Conservation (phyloP, 2,888 invertebrate species). For the Hypena proboscidalis region DNA sequence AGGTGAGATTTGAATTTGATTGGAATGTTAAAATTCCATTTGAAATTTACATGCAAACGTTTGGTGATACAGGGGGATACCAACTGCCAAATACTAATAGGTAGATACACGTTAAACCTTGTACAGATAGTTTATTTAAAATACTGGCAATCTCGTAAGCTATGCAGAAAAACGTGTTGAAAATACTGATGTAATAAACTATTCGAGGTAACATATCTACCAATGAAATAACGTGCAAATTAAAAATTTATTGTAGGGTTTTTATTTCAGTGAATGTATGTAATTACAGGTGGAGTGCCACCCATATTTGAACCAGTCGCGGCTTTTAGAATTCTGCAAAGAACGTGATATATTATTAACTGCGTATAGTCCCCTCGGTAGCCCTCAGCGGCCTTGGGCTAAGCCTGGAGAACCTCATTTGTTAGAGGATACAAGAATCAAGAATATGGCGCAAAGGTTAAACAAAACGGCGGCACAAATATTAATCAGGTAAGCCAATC, state of each 20-base stretch:
- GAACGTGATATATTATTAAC: conserved; percentile 86
- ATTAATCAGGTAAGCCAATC: conserved; percentile 79
- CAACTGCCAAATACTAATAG: no score
- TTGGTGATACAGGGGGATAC: not conserved
- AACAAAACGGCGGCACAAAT: conserved; percentile 88
- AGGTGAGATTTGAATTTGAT: conserved; percentile 67
- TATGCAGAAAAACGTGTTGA: no score
- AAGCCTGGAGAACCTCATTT: conserved; percentile 83
- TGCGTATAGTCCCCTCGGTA: conserved; percentile 90
- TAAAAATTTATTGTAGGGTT: not conserved
- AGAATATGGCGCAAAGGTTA: conserved; percentile 85
- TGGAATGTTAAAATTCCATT: conserved; percentile 13
- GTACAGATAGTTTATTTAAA: not conserved
- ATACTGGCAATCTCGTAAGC: no score
- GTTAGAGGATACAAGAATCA: conserved; percentile 83
- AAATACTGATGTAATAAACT: no score
- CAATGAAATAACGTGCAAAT: no score
- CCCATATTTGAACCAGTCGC: conserved; percentile 85
- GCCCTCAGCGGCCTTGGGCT: conserved; percentile 88
- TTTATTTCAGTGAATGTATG: not conserved
- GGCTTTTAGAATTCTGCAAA: conserved; percentile 87
- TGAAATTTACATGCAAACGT: conserved; percentile 74
- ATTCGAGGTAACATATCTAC: no score
- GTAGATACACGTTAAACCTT: conserved; percentile 2
- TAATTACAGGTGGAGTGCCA: conserved; percentile 84